Base-by-base conservation (phyloP, 2,113 vertebrate species). In the Rhipidura dahli region DNA sequence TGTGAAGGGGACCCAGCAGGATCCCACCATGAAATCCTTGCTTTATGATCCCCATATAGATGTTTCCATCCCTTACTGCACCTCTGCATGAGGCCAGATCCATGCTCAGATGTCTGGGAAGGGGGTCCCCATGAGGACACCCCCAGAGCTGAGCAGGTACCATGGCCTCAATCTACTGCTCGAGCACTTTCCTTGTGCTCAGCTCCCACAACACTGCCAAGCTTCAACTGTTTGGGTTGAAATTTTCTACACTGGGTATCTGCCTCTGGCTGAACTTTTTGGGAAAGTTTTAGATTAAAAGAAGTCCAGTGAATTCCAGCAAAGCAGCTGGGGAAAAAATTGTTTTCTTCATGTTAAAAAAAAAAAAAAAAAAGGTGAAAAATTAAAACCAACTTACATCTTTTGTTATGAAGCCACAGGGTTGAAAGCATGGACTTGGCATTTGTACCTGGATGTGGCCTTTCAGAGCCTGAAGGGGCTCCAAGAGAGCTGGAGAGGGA, bases 221-320 rank as follows among this genome's bases (percentile, higher is more conserved):
- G 61, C 42, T 77, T 83, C n/a, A 68, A 72, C 76, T 71, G 80
- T 45, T 96, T 96, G 91, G 79, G 86, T 63, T 88, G 86, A 92
- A 96, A 89, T 90, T 95, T 96, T 94, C 83, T 80, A 94, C 68
- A 64, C 50, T 60, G 80, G 76, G 89, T 86, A 92, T 91, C 83
- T 89, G 87, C 87, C 91, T 89, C 68, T 51, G 63, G 63, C 57
- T 80, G 44, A 76, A 51, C 60, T 76, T 84, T 69, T 92, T 83
- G 39, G 19, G 81, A 69, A 83, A 77, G n/a, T 80, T 86, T 88
- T 42, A 57, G 54, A 83, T 53, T 39, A 76, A 89, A 95, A 90
- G 11, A 64, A 76, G 8, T 28, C 42, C 63, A 61, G 89, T n/a
- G 91, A 83, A 80, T 86, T 90, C 79, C 86, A 95, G 53, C 35